Percentiles rank a stretch among this genome's conserved stretches.
phyloP scores from a whole-genome alignment of 2,797 vertebrate genomes.

The Gila robusta region DNA sequence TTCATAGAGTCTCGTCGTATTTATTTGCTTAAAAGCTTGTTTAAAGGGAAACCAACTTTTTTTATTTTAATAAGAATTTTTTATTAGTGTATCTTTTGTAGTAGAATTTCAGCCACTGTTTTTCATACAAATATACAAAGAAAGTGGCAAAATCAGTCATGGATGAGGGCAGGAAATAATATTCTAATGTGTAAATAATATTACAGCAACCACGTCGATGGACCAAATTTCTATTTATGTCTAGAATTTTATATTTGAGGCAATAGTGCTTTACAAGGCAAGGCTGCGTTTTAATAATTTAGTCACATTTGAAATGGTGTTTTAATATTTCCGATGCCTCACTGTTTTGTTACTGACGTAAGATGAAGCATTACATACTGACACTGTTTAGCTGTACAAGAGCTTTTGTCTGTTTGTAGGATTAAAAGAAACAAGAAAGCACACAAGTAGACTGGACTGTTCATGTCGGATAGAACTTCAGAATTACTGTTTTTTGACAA shows the following conservation, averaged over 20 bases:
- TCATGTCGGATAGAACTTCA: neutral
- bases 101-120: constrained; percentile 79
- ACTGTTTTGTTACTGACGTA: constrained; percentile 80
- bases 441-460: constrained; percentile 56
- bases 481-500: neutral
- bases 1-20: constrained; percentile 79
- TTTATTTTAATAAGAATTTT: constrained; percentile 75
- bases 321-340: constrained; percentile 77
- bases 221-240: constrained; percentile 99
- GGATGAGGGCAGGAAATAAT: constrained; percentile 78
- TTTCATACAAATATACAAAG: constrained; percentile 82
- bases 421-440: constrained; percentile 70
- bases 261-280: constrained; percentile 86
- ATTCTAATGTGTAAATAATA: constrained; percentile 95
- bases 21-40: constrained; percentile 80
- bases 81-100: constrained; percentile 83
- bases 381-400: constrained; percentile 77
- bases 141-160: constrained; percentile 70
- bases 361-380: constrained; percentile 87
- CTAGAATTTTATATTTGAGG: constrained; percentile 98
- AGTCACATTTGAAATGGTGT: constrained; percentile 77
- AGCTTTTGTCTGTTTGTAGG: constrained; percentile 69
- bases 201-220: constrained; percentile 86
- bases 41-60: constrained; percentile 67
- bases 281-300: constrained; percentile 84